Percentiles rank a stretch among this genome's conserved stretches.
phyloP scores from a whole-genome alignment of 1,140 invertebrate species.

The Musca vetustissima region DNA sequence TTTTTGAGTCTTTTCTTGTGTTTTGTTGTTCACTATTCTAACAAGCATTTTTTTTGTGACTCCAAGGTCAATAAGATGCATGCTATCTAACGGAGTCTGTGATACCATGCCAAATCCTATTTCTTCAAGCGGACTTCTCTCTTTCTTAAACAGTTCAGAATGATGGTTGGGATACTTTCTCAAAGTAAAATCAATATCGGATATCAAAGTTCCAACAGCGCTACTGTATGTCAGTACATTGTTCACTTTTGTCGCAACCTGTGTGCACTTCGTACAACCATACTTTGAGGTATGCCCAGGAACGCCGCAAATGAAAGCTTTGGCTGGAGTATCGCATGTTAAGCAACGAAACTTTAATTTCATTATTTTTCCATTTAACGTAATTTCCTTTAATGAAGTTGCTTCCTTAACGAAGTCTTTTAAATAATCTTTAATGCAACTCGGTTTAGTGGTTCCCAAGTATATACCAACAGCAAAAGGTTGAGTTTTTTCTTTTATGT shows the following conservation, averaged over 20 bases:
- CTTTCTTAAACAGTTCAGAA: background rate
- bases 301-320: background rate
- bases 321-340: background rate
- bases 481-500: background rate
- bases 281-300: background rate
- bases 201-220: background rate
- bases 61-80: constrained; percentile 6
- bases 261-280: constrained; percentile 2
- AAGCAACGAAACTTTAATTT: constrained; percentile 2
- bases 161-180: constrained; percentile 8
- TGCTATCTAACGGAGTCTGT: background rate
- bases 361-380: background rate
- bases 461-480: background rate
- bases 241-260: background rate
- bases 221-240: background rate
- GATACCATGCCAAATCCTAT: constrained; percentile 11
- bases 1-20: constrained; percentile 4
- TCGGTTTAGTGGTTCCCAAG: background rate
- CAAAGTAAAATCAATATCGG: background rate
- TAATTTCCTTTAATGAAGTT: background rate
- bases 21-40: constrained; percentile 4
- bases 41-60: constrained; percentile 6
- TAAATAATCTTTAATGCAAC: background rate
- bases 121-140: constrained; percentile 12
- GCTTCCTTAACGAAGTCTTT: too few relatives aligned